Evolutionary conservation across 2,113 vertebrate genomes (phyloP), one percentile per base, ranked within the genome.

Genomic region (Procavia capensis): DNA sequence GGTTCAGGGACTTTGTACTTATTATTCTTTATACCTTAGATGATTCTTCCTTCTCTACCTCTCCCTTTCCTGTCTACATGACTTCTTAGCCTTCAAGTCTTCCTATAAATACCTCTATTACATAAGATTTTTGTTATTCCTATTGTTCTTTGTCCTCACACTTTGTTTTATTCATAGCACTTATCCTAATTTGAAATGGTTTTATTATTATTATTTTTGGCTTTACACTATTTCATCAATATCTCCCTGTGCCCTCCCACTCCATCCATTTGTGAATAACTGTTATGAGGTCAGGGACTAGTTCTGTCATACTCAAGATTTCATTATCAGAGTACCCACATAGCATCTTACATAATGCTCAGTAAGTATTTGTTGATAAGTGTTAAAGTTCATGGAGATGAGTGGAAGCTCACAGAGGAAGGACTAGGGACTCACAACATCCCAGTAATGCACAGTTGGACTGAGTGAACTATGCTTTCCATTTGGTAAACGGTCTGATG

Each of bases 251-350:
- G 16, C 79, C 54, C 90, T 29, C 64, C 6, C n/a, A 3, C 31
- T 19, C 19, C 14, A 0, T 29, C n/a, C 17, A 27, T 7, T 14
- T 47, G 54, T 83, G 43, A 24, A 2, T 6, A 22, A 16, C 13
- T 8, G n/a, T 24, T 47, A 8, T 3, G 9, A 20, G 39, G 10
- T 24, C 34, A 39, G 9, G 47, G 47, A 17, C 22, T 25, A 7
- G 2, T 19, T 64, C 10, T 11, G 0, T 7, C 0, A 11, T 8
- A 4, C 5, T 41, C 50, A 64, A 34, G 2, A 27, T 75, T 45
- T 72, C 27, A 5, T 43, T 31, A 19, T 64, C n/a, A 31, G 13
- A 61, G 63, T 19, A 34, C 61, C 34, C 43, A 1, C 27, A 22
- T 25, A 83, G 68, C 24, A 34, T 85, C 66, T 85, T 1, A 3